These are phyloP conservation scores for Drosophila rhopaloa DNA, from an alignment of 1,140 invertebrate species.

Conservation along the genomic window DNA sequence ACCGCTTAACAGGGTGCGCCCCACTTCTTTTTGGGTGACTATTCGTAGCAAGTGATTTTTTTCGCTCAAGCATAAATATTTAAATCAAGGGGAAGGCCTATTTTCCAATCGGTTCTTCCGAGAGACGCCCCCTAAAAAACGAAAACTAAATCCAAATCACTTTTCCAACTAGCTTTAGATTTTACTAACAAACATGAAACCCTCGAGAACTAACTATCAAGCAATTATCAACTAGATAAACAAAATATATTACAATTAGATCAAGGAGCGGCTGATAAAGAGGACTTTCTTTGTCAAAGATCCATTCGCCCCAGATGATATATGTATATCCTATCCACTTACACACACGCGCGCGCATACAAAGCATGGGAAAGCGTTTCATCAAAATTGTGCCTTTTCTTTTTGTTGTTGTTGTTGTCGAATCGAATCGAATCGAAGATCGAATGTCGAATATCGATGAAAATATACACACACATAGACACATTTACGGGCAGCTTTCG, in stretches of 20 bases:
- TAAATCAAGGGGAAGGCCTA: slow-evolving; percentile 23
- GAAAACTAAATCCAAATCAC: slow-evolving; percentile 37
- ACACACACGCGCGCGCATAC: slow-evolving; percentile 24
- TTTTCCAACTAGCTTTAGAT: slow-evolving; percentile 72
- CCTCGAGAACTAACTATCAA: slow-evolving; percentile 38
- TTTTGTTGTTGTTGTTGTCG: slow-evolving; percentile 76
- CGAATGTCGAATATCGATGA: slow-evolving; percentile 37
- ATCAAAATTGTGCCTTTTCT: slow-evolving; percentile 82
- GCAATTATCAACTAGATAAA: slow-evolving; percentile 50
- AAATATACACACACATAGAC: slow-evolving; percentile 40
- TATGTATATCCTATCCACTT: slow-evolving; percentile 14
- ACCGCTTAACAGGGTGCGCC: slow-evolving; percentile 44
- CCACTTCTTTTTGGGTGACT: slow-evolving; percentile 31
- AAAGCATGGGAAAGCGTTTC: slow-evolving; percentile 75
- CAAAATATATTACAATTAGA: slow-evolving; percentile 33
- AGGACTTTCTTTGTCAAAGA: slow-evolving; percentile 29
- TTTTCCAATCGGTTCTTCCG: slow-evolving; percentile 31
- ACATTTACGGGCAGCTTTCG: slow-evolving; percentile 11
- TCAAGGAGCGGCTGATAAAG: slow-evolving; percentile 18
- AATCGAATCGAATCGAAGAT: slow-evolving; percentile 42
- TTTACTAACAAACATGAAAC: slow-evolving; percentile 43
- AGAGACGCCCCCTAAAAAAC: neutral
- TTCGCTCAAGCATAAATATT: slow-evolving; percentile 31
- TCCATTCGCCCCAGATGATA: slow-evolving; percentile 24
- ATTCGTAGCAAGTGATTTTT: slow-evolving; percentile 50